Evolutionary conservation across 2,888 invertebrate genomes (phyloP).

Genomic region (Dolomedes plantarius): DNA sequence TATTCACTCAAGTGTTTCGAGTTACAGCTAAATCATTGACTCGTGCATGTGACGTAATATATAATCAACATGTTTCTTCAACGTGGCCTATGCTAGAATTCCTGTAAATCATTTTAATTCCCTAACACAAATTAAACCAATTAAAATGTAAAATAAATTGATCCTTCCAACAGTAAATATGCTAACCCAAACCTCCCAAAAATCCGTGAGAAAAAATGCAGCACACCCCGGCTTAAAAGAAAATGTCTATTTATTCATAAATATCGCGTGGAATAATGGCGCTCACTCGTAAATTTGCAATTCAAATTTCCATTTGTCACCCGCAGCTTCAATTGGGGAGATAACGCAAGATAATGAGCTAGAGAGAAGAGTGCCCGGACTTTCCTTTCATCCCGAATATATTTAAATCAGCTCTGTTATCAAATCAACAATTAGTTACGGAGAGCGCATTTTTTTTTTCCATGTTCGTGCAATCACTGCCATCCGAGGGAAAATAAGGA

Average conservation of each 20-base stretch:
- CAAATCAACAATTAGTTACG: slow-evolving; percentile 15
- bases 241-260: not conserved
- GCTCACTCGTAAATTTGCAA: not conserved
- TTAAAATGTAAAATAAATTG: too few species aligned
- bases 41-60: too few species aligned
- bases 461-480: not conserved
- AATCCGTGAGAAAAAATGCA: not conserved
- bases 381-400: not conserved
- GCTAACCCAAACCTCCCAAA: not conserved
- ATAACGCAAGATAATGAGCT: too few species aligned
- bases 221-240: not conserved
- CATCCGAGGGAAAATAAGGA: not conserved
- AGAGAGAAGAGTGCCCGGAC: not conserved
- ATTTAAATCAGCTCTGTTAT: slow-evolving; percentile 14
- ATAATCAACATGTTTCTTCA: too few species aligned
- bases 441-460: not conserved
- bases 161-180: too few species aligned
- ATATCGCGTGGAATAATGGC: not conserved
- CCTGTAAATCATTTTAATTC: too few species aligned
- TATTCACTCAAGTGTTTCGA: too few species aligned
- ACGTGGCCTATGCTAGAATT: too few species aligned
- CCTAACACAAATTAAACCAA: too few species aligned
- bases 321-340: not conserved
- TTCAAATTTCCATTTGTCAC: slow-evolving; percentile 14
- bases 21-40: too few species aligned